phyloP scores from a whole-genome alignment of 2,888 invertebrate genomes.

The Andrena bicolor region DNA sequence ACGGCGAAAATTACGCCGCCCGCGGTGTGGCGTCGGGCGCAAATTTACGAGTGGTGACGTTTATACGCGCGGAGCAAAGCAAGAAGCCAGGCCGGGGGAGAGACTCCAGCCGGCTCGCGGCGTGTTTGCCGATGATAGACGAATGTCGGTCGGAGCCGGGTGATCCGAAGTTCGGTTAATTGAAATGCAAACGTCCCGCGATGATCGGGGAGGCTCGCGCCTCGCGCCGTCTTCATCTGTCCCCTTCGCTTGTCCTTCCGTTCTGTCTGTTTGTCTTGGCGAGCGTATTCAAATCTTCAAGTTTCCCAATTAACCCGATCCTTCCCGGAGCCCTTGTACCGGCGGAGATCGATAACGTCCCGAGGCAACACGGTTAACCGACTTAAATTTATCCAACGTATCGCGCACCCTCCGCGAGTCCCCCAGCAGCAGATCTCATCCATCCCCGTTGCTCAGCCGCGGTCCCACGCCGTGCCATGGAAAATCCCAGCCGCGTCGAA shows the following conservation, averaged over 20 bases:
- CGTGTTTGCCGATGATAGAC: slow-evolving; percentile 48
- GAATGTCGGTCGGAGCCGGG: slow-evolving; percentile 58
- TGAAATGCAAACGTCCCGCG: slow-evolving; percentile 69
- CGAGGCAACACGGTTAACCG: slow-evolving; percentile 38
- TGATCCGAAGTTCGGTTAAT: slow-evolving; percentile 68
- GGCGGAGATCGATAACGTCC: slow-evolving; percentile 63
- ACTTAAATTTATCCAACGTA: slow-evolving; percentile 61
- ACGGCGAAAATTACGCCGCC: slow-evolving; percentile 12
- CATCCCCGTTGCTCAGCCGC: neutral
- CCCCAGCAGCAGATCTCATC: slow-evolving; percentile 4
- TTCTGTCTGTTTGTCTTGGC: slow-evolving; percentile 71
- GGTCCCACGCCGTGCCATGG: neutral
- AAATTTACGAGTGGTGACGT: slow-evolving; percentile 20
- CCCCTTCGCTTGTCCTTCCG: slow-evolving; percentile 38
- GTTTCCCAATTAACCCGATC: slow-evolving; percentile 80
- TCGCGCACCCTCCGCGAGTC: neutral
- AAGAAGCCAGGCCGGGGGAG: slow-evolving; percentile 5
- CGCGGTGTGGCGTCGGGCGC: neutral
- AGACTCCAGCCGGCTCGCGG: slow-evolving; percentile 6
- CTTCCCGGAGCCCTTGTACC: slow-evolving; percentile 61
- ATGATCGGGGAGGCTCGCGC: slow-evolving; percentile 60
- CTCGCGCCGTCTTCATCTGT: slow-evolving; percentile 45
- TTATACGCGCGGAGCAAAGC: neutral
- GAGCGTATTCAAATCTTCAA: slow-evolving; percentile 79
- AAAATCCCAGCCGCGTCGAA: slow-evolving; percentile 39